Percentiles rank a stretch among this genome's conserved stretches.
phyloP scores from a whole-genome alignment of 2,888 invertebrate species.

The Drosophila neotestacea region DNA sequence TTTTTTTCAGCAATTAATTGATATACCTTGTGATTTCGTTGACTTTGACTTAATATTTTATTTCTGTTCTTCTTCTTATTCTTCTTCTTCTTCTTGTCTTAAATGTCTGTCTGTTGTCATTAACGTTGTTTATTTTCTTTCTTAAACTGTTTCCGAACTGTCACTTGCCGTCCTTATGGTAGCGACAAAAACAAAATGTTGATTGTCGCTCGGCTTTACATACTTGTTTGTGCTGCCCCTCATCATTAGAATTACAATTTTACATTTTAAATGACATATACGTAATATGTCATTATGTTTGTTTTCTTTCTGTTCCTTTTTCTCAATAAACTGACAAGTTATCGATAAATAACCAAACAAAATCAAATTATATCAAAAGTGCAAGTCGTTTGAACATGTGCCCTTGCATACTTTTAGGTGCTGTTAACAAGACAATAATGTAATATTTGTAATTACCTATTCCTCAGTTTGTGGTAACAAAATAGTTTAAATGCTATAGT shows the following conservation, averaged over 20 bases:
- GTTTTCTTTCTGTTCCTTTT: background rate
- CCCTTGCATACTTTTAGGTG: background rate
- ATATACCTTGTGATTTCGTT: background rate
- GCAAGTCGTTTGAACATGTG: background rate
- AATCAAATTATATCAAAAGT: no score
- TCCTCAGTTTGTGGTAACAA: no score
- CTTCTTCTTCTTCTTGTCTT: background rate
- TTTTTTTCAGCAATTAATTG: constrained; percentile 1
- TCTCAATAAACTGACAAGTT: background rate
- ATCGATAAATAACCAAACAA: constrained; percentile 17
- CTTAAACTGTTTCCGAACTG: constrained; percentile 8
- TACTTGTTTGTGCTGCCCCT: constrained; percentile 59
- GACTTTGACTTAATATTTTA: no score
- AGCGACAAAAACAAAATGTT: constrained; percentile 52
- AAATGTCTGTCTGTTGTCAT: constrained; percentile 1
- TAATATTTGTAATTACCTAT: no score
- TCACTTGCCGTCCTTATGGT: constrained; percentile 40
- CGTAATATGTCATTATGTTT: constrained; percentile 29
- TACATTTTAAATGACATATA: constrained; percentile 35
- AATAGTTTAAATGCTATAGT: no score
- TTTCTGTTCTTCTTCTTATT: background rate
- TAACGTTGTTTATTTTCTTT: constrained; percentile 5
- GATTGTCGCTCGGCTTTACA: constrained; percentile 62
- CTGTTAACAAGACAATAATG: background rate
- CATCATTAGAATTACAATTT: constrained; percentile 52